Evolutionary conservation across 2,113 vertebrate species (phyloP).

Genomic region (Alaudala cheleensis): DNA sequence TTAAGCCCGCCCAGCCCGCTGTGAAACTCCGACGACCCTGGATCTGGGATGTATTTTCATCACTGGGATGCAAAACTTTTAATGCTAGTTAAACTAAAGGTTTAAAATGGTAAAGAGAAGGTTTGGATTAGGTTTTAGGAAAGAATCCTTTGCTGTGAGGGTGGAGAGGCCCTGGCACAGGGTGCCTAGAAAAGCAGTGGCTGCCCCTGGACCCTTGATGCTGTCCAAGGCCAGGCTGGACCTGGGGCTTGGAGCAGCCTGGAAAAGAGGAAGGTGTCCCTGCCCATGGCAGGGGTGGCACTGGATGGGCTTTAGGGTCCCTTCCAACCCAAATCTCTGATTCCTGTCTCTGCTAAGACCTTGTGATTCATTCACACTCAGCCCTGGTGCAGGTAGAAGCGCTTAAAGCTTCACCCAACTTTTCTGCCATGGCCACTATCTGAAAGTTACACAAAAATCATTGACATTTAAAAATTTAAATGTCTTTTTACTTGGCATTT

Average conservation of each 20-base stretch:
- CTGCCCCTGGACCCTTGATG: background rate
- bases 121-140: no score
- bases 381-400: fast-evolving
- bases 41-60: fast-evolving
- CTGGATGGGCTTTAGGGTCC: fast-evolving
- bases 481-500: conserved; percentile 14
- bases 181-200: background rate
- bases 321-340: background rate
- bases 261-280: fast-evolving
- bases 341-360: background rate
- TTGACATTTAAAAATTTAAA: conserved; percentile 14
- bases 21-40: fast-evolving
- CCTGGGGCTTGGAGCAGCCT: fast-evolving
- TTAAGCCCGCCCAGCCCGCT: fast-evolving
- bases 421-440: fast-evolving
- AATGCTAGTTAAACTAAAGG: fast-evolving
- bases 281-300: background rate
- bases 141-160: fast-evolving
- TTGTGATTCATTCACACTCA: background rate
- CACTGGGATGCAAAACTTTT: fast-evolving
- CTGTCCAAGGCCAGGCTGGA: background rate
- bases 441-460: background rate
- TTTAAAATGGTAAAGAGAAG: background rate
- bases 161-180: background rate
- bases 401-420: background rate